phyloP scores from a whole-genome alignment of 2,113 vertebrate species.

The mouse (Mus musculus) region GRCm39 chr9:56781501-56782000 shows the following conservation, averaged over 20 bases:
- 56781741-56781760: not conserved
- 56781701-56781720: constrained; percentile 72
- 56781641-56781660: constrained; percentile 45
- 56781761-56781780: not conserved
- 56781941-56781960: not conserved
- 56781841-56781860: not conserved
- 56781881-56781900: not conserved
- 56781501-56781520: constrained; percentile 71
- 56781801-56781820: not conserved
- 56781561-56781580: not conserved
- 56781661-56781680: constrained; percentile 76
- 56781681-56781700: constrained; percentile 76
- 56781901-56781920: not conserved
- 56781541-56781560: constrained; percentile 70
- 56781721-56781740: constrained; percentile 66
- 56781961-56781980: not conserved
- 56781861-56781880: not conserved
- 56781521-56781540: constrained; percentile 56
- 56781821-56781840: not conserved
- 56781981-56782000: not conserved
- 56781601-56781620: not conserved
- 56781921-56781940: not conserved
- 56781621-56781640: constrained; percentile 54
- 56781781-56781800: not conserved
- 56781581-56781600: constrained; percentile 50